Evolutionary conservation across 2,888 invertebrate species (phyloP), one percentile per base, ranked within the genome.

Genomic region (Andrena hattorfiana): DNA sequence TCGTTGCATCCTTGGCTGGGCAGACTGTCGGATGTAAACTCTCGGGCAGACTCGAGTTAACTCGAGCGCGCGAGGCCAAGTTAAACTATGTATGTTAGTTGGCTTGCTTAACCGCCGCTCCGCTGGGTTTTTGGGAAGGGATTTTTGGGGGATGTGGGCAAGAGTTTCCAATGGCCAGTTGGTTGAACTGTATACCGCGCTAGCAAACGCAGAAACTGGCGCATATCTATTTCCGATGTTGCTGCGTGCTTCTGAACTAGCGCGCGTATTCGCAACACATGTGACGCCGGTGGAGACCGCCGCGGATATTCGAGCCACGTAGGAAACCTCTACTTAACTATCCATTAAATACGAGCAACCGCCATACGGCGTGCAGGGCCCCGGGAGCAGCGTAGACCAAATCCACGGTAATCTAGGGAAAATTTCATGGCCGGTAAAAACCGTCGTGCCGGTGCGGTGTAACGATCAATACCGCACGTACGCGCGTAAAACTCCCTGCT

Each of bases 271-370:
- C 73, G 78, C 80, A 85, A 82, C 87, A 90, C 86, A 89, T 90
- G 90, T 80, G 85, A 76, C 86, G 83, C 79, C 83, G 42, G 85
- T 30, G 77, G 63, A 74, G 42, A 56, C 42, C 72, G 49, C 23
- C 72, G 67, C 71, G 71, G 73, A 76, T 80, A 92, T 93, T 92
- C 92, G 87, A 85, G 86, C 88, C 92, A 91, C 92, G 92, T 92
- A 91, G 89, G 87, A 88, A 91, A 91, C 87, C 91, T 92, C 91
- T 90, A 91, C 92, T 93, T 92, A 93, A 93, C 92, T 91, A 92
- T 92, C 93, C 91, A 92, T 93, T 92, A 92, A 92, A 92, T 90
- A 92, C 89, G 89, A 91, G 85, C 88, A 74, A 69, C 75, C 84
- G 82, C 85, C 87, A 82, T 81, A 74, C 78, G 78, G 81, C 80